Percentiles rank a stretch among this genome's conserved stretches.
phyloP scores from a whole-genome alignment of 2,888 invertebrate species.

The Reticulitermes lucifugus region DNA sequence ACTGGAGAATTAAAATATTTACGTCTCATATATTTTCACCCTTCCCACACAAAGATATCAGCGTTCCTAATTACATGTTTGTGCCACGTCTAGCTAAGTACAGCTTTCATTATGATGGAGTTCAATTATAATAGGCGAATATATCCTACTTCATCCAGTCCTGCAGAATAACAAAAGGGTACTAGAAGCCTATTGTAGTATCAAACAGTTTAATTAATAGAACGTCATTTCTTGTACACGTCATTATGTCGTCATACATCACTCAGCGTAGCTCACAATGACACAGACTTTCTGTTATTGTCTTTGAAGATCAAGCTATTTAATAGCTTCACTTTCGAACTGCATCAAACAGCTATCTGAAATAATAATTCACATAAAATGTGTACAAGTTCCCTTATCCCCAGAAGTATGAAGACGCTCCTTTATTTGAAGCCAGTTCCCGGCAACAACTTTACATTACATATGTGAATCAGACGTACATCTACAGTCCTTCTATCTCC shows the following conservation, averaged over 20 bases:
- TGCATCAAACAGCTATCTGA: too few relatives aligned
- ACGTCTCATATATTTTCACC: background rate
- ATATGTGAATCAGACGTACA: too few relatives aligned
- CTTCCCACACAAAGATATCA: background rate
- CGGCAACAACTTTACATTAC: too few relatives aligned
- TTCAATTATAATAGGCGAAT: background rate
- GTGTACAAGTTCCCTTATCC: too few relatives aligned
- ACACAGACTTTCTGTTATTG: background rate
- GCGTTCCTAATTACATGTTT: conserved; percentile 5
- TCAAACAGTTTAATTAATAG: too few relatives aligned
- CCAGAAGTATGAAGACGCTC: too few relatives aligned
- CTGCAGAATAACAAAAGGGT: background rate
- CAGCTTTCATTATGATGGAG: background rate
- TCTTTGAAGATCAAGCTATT: background rate
- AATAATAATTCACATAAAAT: too few relatives aligned
- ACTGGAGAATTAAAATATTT: background rate
- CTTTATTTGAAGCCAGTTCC: too few relatives aligned
- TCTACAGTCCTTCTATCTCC: too few relatives aligned
- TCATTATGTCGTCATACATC: too few relatives aligned
- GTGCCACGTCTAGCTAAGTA: background rate
- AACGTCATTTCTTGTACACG: too few relatives aligned
- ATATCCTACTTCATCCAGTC: background rate
- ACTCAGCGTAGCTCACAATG: background rate
- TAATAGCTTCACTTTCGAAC: background rate
- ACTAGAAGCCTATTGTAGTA: background rate